These are phyloP conservation scores for Narcine bancroftii DNA, from an alignment of 2,113 vertebrate genomes.

Conservation along the genomic window DNA sequence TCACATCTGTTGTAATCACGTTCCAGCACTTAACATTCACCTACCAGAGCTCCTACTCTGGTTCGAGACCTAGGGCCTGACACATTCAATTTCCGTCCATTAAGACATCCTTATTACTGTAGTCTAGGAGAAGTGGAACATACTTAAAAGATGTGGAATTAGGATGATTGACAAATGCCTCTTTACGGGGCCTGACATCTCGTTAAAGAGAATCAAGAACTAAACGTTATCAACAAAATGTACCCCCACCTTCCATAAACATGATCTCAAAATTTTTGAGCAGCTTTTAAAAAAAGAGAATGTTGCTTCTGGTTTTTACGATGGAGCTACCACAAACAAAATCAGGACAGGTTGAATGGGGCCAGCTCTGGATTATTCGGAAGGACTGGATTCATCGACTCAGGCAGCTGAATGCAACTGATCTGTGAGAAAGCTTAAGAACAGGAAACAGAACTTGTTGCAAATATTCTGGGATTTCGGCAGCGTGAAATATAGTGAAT, in stretches of 20 bases:
- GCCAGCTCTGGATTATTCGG: not conserved
- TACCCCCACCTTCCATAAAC: not conserved
- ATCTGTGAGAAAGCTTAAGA: not conserved
- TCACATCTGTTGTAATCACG: not conserved
- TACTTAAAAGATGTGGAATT: not conserved
- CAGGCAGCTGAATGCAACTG: not conserved
- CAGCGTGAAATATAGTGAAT: not conserved
- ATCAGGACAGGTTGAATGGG: not conserved
- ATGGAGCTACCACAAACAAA: too few species aligned
- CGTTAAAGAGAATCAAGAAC: not conserved
- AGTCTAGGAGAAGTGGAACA: not conserved
- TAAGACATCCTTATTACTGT: not conserved
- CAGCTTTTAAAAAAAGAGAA: too few species aligned
- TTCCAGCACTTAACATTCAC: not conserved
- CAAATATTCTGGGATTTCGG: too few species aligned
- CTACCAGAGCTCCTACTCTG: not conserved
- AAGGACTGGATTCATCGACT: not conserved
- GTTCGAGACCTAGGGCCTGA: not conserved
- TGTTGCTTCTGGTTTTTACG: not conserved
- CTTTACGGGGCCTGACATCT: not conserved
- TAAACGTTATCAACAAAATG: not conserved
- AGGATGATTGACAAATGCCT: not conserved
- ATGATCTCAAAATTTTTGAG: not conserved
- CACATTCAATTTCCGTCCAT: not conserved
- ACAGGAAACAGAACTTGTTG: not conserved